phyloP scores from a whole-genome alignment of 2,797 vertebrate species.

The Acanthurus lineatus region DNA sequence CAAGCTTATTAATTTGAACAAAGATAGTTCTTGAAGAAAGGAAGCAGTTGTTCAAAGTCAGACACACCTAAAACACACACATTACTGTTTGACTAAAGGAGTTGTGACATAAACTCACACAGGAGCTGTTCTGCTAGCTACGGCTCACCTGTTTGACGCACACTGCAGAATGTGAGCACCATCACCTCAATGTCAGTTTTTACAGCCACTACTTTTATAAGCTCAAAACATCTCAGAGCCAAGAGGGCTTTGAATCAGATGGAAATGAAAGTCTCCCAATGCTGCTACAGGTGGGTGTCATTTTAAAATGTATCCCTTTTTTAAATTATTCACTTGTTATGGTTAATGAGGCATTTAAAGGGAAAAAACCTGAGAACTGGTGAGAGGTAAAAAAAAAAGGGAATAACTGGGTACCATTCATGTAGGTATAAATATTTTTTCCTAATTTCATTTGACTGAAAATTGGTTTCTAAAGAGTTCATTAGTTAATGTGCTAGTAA shows the following conservation, averaged over 20 bases:
- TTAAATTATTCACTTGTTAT: not conserved
- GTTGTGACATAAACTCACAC: constrained; percentile 17
- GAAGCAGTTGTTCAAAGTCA: constrained; percentile 85
- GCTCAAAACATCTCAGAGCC: not conserved
- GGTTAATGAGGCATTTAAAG: not conserved
- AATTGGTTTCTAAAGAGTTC: not conserved
- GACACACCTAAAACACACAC: constrained; percentile 70
- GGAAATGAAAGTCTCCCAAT: not conserved
- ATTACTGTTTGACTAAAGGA: constrained; percentile 47
- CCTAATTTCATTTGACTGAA: not conserved
- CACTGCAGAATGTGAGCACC: not conserved
- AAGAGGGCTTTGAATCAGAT: not conserved
- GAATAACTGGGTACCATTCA: too few relatives aligned
- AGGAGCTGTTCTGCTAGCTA: constrained; percentile 4
- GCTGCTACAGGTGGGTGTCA: not conserved
- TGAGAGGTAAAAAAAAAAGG: not conserved
- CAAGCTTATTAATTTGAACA: not conserved
- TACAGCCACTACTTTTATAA: not conserved
- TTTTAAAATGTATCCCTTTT: not conserved
- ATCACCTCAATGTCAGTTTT: not conserved
- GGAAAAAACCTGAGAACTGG: not conserved
- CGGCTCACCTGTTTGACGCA: constrained; percentile 24
- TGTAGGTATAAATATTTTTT: not conserved
- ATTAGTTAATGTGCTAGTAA: too few relatives aligned
- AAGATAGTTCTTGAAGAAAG: constrained; percentile 6